Conservation (phyloP, 2,888 invertebrate genomes). For the Acholoe squamosa region DNA sequence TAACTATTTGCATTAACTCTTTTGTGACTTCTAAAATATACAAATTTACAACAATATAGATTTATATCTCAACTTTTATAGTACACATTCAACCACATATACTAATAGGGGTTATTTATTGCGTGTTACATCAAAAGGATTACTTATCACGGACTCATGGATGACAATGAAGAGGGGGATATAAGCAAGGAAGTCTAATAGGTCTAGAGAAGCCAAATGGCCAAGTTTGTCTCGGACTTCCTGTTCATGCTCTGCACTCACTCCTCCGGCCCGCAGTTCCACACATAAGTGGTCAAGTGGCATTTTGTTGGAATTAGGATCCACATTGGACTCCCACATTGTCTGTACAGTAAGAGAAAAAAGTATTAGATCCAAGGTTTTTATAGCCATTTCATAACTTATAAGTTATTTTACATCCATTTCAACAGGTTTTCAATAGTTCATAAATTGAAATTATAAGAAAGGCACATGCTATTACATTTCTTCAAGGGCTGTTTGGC, state of each 20-base stretch:
- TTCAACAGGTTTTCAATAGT: too few relatives aligned
- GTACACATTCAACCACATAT: too few relatives aligned
- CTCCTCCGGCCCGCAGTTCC: conserved; percentile 81
- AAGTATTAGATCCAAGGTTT: too few relatives aligned
- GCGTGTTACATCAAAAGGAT: conserved; percentile 78
- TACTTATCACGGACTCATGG: conserved; percentile 79
- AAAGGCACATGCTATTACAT: too few relatives aligned
- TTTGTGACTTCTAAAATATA: too few relatives aligned
- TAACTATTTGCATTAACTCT: too few relatives aligned
- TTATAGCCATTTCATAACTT: too few relatives aligned
- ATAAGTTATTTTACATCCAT: too few relatives aligned
- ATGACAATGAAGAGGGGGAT: conserved; percentile 82
- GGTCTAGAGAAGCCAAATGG: conserved; percentile 76
- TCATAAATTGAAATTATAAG: too few relatives aligned
- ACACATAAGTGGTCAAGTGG: conserved; percentile 79
- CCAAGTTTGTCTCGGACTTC: conserved; percentile 78
- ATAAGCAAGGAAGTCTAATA: conserved; percentile 82
- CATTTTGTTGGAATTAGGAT: conserved; percentile 78
- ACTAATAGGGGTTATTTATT: conserved; percentile 72
- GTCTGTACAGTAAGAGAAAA: conserved; percentile 73
- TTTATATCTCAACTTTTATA: too few relatives aligned
- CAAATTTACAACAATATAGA: too few relatives aligned
- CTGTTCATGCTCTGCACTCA: conserved; percentile 77
- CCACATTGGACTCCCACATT: conserved; percentile 82
- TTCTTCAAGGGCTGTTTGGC: too few relatives aligned